Percentiles rank a stretch among this genome's conserved stretches.
These are phyloP conservation scores for Stenurella melanura DNA, from an alignment of 2,888 invertebrate species.

Conservation along the genomic window DNA sequence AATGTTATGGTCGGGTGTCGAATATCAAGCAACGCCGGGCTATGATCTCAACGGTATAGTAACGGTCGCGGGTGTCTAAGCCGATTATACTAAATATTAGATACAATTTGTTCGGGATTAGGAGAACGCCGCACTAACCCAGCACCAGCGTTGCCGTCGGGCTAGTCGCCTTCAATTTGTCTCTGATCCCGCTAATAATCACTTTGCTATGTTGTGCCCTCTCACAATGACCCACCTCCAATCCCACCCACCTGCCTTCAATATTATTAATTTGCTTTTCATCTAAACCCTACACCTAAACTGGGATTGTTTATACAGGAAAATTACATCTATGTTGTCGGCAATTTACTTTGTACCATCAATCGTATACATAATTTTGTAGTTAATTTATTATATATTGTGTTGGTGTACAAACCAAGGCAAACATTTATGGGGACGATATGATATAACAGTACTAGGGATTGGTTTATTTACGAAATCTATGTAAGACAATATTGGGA, in stretches of 20 bases:
- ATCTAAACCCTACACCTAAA: conserved; percentile 32
- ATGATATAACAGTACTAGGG: not conserved
- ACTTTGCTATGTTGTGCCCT: conserved; percentile 56
- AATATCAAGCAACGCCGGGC: conserved; percentile 48
- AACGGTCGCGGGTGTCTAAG: conserved; percentile 63
- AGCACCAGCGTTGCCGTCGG: conserved; percentile 36
- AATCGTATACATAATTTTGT: conserved; percentile 24
- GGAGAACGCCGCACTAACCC: conserved; percentile 59
- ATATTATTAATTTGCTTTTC: conserved; percentile 42
- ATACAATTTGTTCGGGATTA: conserved; percentile 72
- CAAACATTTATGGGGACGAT: not conserved
- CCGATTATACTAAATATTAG: conserved; percentile 72
- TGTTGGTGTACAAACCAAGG: not conserved
- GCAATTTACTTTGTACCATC: conserved; percentile 19
- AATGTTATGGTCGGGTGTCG: conserved; percentile 41
- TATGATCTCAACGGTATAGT: conserved; percentile 46
- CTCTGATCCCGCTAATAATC: conserved; percentile 69
- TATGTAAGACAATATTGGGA: too few species aligned
- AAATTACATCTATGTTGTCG: conserved; percentile 22
- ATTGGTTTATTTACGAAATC: too few species aligned
- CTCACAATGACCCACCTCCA: conserved; percentile 39
- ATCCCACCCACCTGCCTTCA: conserved; percentile 36
- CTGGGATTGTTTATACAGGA: conserved; percentile 31
- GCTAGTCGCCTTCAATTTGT: conserved; percentile 66
- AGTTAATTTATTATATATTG: conserved; percentile 2